Evolutionary conservation across 1,140 invertebrate species (phyloP).

Genomic region (Scylla paramamosain): DNA sequence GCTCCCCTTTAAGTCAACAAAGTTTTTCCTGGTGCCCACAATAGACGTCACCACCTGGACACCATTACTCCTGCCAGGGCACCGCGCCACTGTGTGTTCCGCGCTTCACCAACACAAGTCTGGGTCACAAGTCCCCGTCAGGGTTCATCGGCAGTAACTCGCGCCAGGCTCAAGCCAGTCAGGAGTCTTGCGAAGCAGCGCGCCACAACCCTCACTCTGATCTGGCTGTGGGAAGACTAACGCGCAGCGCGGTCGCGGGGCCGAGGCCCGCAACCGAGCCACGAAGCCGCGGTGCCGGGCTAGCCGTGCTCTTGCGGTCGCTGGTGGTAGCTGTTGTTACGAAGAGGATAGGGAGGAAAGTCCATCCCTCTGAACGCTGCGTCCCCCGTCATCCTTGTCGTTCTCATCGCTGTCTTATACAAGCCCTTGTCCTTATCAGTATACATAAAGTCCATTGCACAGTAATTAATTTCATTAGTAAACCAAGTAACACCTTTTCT

Average conservation of each 20-base stretch:
- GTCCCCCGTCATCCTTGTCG: too few relatives aligned
- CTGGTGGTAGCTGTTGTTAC: not conserved
- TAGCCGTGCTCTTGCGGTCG: conserved; percentile 25
- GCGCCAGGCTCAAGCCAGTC: not conserved
- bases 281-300: not conserved
- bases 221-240: not conserved
- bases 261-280: not conserved
- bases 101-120: not conserved
- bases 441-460: too few relatives aligned
- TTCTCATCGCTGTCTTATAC: too few relatives aligned
- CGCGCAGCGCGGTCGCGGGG: not conserved
- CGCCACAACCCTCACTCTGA: not conserved
- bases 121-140: not conserved
- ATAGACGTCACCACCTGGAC: not conserved
- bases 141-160: not conserved
- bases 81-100: not conserved
- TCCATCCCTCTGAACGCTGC: too few relatives aligned
- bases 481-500: too few relatives aligned
- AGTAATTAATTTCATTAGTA: too few relatives aligned
- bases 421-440: too few relatives aligned
- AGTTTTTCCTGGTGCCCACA: not conserved
- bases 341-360: not conserved
- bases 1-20: not conserved
- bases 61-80: not conserved
- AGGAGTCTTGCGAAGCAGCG: not conserved